Evolutionary conservation across 2,113 vertebrate genomes (phyloP).

Genomic region (Mesoclemmys tuberculata): DNA sequence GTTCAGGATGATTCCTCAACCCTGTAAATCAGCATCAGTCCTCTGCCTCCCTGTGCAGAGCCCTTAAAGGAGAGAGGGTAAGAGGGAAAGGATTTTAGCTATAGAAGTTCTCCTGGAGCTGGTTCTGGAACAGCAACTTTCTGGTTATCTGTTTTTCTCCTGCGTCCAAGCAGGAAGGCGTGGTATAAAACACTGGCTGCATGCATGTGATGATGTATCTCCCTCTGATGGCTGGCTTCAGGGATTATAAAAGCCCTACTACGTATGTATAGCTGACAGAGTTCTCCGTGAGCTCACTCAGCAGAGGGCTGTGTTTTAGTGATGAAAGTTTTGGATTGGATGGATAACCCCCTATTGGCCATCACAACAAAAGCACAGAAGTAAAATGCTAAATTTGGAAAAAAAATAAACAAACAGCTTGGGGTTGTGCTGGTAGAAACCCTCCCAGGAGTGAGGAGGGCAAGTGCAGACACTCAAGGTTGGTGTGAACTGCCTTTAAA

Average conservation of each 20-base stretch:
- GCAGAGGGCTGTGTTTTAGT: not conserved
- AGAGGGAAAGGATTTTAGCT: not conserved
- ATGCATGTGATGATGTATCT: not conserved
- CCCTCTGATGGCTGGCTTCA: not conserved
- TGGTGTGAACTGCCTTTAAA: not conserved
- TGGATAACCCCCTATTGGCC: fast-evolving
- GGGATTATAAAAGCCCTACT: not conserved
- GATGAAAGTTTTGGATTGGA: not conserved
- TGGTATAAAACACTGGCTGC: not conserved
- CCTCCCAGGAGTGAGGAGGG: not conserved
- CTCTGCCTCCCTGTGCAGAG: not conserved
- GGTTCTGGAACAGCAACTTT: not conserved
- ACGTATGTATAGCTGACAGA: not conserved
- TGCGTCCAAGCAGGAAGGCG: not conserved
- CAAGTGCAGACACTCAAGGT: not conserved
- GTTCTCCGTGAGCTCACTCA: not conserved
- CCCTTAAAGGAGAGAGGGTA: not conserved
- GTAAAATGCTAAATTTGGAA: not conserved
- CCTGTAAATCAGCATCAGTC: not conserved
- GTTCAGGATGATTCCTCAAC: not conserved
- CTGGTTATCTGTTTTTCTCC: not conserved
- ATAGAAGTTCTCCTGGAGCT: not conserved
- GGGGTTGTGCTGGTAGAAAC: not conserved
- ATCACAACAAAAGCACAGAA: not conserved
- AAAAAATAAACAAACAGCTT: not conserved